Evolutionary conservation across 2,113 vertebrate species (phyloP).

Genomic region (Bombycilla garrulus): DNA sequence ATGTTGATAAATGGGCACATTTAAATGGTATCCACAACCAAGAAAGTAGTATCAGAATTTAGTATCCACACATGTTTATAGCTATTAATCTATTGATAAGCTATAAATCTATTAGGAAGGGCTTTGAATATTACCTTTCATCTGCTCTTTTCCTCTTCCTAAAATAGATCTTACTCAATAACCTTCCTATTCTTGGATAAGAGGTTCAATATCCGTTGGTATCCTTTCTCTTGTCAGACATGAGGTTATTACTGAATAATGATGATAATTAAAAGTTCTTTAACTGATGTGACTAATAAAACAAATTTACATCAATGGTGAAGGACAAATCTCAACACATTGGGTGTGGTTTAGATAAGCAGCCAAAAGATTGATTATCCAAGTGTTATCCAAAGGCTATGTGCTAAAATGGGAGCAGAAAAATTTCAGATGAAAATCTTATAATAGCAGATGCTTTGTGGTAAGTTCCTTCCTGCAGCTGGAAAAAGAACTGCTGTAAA

Average conservation of each 20-base stretch:
- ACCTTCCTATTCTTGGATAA: not conserved
- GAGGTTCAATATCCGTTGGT: not conserved
- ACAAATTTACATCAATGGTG: not conserved
- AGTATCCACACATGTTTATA: not conserved
- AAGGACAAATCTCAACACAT: not conserved
- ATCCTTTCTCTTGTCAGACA: constrained; percentile 17
- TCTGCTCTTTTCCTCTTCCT: not conserved
- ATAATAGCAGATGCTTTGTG: not conserved
- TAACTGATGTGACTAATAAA: constrained; percentile 19
- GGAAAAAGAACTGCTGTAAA: not conserved
- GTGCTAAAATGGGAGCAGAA: constrained; percentile 2
- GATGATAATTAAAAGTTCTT: constrained; percentile 36
- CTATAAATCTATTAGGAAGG: not conserved
- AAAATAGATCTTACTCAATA: constrained; percentile 44
- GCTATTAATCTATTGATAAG: not conserved
- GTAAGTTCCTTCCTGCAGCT: constrained; percentile 6
- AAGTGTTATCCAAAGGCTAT: not conserved
- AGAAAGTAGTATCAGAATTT: not conserved
- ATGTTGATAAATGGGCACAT: not conserved
- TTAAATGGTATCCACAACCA: not conserved
- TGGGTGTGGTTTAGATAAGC: not conserved
- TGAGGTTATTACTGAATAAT: constrained; percentile 49
- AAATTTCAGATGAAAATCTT: constrained; percentile 1
- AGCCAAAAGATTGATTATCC: constrained; percentile 28
- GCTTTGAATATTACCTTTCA: constrained; percentile 7